phyloP scores from a whole-genome alignment of 2,888 invertebrate genomes.

The Tinea trinotella region DNA sequence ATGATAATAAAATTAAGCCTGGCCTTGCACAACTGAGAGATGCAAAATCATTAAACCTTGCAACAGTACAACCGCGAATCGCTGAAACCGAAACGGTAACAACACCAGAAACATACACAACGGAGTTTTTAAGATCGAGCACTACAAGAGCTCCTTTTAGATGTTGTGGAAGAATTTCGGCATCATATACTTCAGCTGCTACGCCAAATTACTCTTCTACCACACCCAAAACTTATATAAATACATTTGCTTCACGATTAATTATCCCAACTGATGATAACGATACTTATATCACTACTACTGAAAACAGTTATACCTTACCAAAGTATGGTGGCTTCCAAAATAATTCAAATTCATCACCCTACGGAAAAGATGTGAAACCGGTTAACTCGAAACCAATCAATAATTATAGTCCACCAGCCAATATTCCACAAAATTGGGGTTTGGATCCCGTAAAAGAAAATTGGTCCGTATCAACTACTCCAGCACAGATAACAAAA shows the following conservation, averaged over 20 bases:
- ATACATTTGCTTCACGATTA: slow-evolving; percentile 55
- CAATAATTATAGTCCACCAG: slow-evolving; percentile 50
- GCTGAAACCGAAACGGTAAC: slow-evolving; percentile 21
- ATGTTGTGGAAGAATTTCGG: slow-evolving; percentile 60
- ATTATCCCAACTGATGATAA: slow-evolving; percentile 54
- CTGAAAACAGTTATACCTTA: slow-evolving; percentile 43
- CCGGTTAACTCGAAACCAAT: slow-evolving; percentile 58
- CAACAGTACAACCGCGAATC: slow-evolving; percentile 32
- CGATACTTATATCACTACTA: slow-evolving; percentile 34
- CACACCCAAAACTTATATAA: slow-evolving; percentile 39
- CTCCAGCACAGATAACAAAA: slow-evolving; percentile 37
- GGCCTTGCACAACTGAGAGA: slow-evolving; percentile 42
- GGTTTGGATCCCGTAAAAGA: slow-evolving; percentile 55
- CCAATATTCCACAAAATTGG: slow-evolving; percentile 59
- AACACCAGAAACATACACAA: slow-evolving; percentile 26
- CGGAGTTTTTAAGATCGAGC: slow-evolving; percentile 35
- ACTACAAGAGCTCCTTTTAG: slow-evolving; percentile 48
- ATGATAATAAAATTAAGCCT: slow-evolving; percentile 60
- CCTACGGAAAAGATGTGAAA: slow-evolving; percentile 59
- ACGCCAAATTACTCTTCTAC: slow-evolving; percentile 36
- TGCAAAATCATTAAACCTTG: slow-evolving; percentile 54
- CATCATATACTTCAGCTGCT: slow-evolving; percentile 55
- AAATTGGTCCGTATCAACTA: slow-evolving; percentile 44
- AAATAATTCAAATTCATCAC: slow-evolving; percentile 52
- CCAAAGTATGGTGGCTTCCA: slow-evolving; percentile 55